phyloP scores from a whole-genome alignment of 2,797 vertebrate genomes.

The Hipposideros larvatus region DNA sequence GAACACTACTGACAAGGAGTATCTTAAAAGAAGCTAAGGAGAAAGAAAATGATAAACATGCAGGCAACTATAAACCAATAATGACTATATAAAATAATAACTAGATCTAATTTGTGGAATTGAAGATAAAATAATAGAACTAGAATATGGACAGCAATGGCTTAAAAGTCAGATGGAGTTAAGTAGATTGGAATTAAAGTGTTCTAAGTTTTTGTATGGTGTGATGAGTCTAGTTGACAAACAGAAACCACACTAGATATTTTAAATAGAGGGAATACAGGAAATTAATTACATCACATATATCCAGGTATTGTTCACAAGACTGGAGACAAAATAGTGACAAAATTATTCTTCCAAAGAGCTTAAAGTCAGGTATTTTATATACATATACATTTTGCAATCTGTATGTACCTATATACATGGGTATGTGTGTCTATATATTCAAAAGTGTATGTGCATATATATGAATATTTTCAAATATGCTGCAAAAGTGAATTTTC shows the following conservation, averaged over 20 bases:
- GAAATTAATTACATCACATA: neutral
- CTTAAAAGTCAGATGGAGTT: neutral
- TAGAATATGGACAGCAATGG: neutral
- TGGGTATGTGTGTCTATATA: neutral
- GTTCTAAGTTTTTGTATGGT: neutral
- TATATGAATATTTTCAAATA: neutral
- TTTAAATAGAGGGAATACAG: conserved; percentile 18
- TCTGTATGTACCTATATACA: too few relatives aligned
- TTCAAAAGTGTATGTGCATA: neutral
- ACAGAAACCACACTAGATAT: neutral
- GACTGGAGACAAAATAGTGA: neutral
- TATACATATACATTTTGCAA: neutral
- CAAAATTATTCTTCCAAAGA: neutral
- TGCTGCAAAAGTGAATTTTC: neutral
- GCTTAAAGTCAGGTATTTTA: neutral
- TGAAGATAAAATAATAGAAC: conserved; percentile 40
- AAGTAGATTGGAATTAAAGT: neutral
- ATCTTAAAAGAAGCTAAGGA: neutral
- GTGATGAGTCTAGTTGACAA: neutral
- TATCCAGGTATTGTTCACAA: neutral
- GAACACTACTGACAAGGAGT: neutral
- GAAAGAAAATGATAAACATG: neutral
- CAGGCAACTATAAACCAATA: neutral
- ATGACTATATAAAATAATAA: conserved; percentile 5
- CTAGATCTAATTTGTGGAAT: neutral